Conservation (phyloP, 2,113 vertebrate genomes). For the Apteryx mantelli region DNA sequence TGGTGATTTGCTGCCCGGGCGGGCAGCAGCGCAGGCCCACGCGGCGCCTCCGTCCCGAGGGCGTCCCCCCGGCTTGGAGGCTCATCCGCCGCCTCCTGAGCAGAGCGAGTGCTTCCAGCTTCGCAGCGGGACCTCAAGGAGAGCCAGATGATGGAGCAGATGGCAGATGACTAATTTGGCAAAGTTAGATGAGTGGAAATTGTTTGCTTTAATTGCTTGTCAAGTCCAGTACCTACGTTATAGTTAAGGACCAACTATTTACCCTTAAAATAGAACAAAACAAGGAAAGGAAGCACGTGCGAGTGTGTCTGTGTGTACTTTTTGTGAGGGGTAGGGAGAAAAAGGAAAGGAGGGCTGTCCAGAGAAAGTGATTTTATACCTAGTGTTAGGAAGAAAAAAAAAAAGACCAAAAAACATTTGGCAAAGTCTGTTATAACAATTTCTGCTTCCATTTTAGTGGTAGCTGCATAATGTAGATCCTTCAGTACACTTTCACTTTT, state of each 20-base stretch:
- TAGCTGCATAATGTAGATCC: not conserved
- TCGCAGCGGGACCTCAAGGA: constrained; percentile 80
- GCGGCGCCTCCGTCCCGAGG: constrained; percentile 26
- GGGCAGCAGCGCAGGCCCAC: not conserved
- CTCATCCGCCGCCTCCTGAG: constrained; percentile 57
- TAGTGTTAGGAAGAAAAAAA: not conserved
- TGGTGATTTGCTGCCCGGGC: not conserved
- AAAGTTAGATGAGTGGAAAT: constrained; percentile 87
- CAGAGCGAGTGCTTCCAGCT: constrained; percentile 65
- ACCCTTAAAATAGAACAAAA: constrained; percentile 62
- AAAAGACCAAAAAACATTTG: not conserved
- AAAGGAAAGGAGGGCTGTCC: not conserved
- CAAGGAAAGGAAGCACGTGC: not conserved
- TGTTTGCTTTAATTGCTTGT: constrained; percentile 93
- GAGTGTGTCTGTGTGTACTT: not conserved
- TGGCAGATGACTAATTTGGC: constrained; percentile 87
- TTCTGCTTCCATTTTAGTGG: not conserved
- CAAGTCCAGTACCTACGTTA: constrained; percentile 83
- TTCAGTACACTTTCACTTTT: not conserved
- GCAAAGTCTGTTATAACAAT: not conserved
- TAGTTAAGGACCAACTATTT: constrained; percentile 80
- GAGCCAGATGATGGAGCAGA: constrained; percentile 89
- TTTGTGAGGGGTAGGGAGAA: not conserved
- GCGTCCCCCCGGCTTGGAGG: constrained; percentile 55
- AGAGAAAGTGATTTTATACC: not conserved